These are phyloP conservation scores for Sarcophaga subvicina DNA, from an alignment of 2,888 invertebrate genomes.

Conservation along the genomic window DNA sequence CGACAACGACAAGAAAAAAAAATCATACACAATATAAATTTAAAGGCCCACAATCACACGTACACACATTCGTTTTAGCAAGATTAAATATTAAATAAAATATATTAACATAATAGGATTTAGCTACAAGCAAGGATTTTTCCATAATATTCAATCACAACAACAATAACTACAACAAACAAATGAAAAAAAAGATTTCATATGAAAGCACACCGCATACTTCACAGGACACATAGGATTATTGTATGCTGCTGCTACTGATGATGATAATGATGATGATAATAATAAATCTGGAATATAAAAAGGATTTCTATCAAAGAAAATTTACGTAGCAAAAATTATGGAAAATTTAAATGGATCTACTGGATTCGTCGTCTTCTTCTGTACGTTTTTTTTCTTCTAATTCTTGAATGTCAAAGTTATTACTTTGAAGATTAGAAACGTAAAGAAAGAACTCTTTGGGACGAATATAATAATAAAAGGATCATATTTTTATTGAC, in stretches of 20 bases:
- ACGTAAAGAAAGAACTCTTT: slow-evolving; percentile 27
- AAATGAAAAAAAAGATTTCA: too few species aligned
- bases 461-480: background rate
- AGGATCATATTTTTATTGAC: too few species aligned
- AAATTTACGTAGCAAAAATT: slow-evolving; percentile 33
- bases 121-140: slow-evolving; percentile 47
- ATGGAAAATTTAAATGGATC: slow-evolving; percentile 35
- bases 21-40: background rate
- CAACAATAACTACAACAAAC: background rate
- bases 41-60: background rate
- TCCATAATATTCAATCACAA: slow-evolving; percentile 42
- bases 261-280: background rate
- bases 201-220: background rate
- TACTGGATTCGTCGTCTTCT: background rate
- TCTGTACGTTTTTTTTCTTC: background rate
- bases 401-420: slow-evolving; percentile 24
- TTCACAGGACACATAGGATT: slow-evolving; percentile 17
- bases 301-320: slow-evolving; percentile 48
- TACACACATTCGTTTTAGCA: slow-evolving; percentile 24
- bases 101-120: slow-evolving; percentile 69
- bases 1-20: too few species aligned
- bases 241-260: too few species aligned
- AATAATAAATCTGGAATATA: slow-evolving; percentile 47
- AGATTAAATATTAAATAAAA: slow-evolving; percentile 68
- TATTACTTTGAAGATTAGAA: slow-evolving; percentile 61